phyloP scores from a whole-genome alignment of 1,140 invertebrate genomes.

The Drosophila teissieri region DNA sequence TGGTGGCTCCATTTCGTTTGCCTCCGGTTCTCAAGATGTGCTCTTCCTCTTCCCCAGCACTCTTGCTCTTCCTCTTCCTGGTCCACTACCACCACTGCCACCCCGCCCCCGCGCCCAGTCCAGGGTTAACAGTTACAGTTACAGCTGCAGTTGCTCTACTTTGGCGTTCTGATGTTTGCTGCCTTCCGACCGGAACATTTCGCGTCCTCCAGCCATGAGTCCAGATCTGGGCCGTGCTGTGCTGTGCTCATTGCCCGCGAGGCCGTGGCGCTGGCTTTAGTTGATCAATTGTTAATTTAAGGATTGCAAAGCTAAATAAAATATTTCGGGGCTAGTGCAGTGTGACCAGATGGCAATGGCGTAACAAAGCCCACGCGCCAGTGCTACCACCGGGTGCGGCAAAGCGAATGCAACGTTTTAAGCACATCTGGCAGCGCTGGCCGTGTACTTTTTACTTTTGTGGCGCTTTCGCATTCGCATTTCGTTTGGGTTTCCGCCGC shows the following conservation, averaged over 20 bases:
- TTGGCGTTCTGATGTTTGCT: slow-evolving; percentile 33
- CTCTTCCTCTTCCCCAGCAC: slow-evolving; percentile 16
- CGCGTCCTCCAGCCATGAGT: slow-evolving; percentile 28
- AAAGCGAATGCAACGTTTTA: neutral
- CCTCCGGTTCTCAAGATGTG: slow-evolving; percentile 16
- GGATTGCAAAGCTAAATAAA: slow-evolving; percentile 8
- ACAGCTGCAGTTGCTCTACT: slow-evolving; percentile 51
- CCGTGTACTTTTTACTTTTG: slow-evolving; percentile 19
- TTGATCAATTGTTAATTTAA: slow-evolving; percentile 29
- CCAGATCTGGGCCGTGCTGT: neutral
- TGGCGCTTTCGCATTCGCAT: slow-evolving; percentile 40
- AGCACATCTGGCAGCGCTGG: slow-evolving; percentile 5
- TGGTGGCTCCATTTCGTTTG: slow-evolving; percentile 34
- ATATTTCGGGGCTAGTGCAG: slow-evolving; percentile 5
- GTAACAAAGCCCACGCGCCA: neutral
- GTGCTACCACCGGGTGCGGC: neutral
- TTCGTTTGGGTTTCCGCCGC: slow-evolving; percentile 24
- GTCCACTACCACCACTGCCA: slow-evolving; percentile 1
- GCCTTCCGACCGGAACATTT: slow-evolving; percentile 29
- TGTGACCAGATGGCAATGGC: slow-evolving; percentile 14
- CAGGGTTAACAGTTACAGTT: slow-evolving; percentile 32
- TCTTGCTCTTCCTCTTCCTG: slow-evolving; percentile 9
- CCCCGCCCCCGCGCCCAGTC: slow-evolving; percentile 13
- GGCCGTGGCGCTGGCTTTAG: neutral
- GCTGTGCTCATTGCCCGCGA: slow-evolving; percentile 12